Conservation (phyloP, 2,113 vertebrate genomes). For the Panurus biarmicus region DNA sequence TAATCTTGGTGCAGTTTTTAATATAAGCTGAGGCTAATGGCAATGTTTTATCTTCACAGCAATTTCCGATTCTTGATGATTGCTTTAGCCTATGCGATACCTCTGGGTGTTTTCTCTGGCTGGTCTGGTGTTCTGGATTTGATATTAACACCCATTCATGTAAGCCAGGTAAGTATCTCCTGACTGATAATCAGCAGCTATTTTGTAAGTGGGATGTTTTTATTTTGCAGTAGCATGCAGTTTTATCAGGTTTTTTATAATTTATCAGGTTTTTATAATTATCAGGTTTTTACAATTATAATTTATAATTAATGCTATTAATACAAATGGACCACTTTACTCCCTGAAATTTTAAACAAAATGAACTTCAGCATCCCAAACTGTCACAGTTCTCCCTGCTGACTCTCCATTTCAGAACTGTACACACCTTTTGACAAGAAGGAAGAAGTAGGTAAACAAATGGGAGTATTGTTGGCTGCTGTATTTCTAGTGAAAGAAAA, state of each 20-base stretch:
- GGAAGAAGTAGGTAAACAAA: not conserved
- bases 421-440: not conserved
- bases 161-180: conserved; percentile 85
- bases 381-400: not conserved
- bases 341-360: not conserved
- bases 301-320: no score
- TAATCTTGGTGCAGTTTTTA: not conserved
- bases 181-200: not conserved
- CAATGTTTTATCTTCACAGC: conserved; percentile 65
- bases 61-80: conserved; percentile 96
- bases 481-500: not conserved
- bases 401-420: not conserved
- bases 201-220: not conserved
- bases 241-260: not conserved
- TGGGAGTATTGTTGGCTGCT: not conserved
- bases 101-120: conserved; percentile 90
- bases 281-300: no score
- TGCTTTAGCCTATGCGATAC: conserved; percentile 90
- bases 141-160: conserved; percentile 88
- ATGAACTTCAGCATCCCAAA: not conserved
- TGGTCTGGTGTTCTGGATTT: conserved; percentile 95
- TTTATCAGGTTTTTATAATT: no score
- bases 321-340: not conserved
- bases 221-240: not conserved
- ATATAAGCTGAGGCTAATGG: not conserved